Evolutionary conservation across 2,888 invertebrate species (phyloP), one percentile per base, ranked within the genome.

Genomic region (Phrixothrix hirtus): DNA sequence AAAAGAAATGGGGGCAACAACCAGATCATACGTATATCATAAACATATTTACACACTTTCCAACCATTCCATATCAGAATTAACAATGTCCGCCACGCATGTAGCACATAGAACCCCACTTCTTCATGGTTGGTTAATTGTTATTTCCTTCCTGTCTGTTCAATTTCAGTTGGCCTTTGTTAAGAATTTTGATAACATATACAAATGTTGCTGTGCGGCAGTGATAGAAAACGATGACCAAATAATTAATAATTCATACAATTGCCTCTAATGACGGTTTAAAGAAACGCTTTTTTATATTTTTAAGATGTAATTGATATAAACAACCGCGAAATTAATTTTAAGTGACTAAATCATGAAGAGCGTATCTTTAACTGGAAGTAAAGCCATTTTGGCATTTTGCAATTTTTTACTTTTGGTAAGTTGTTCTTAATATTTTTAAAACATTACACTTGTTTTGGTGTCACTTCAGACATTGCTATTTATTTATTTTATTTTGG

Each of bases 401-500:
- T 85, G 83, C 65, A 87, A 87, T 72, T 81, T 84, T 55, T 69
- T 86, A 60, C 81, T 86, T 71, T 77, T 83, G 73, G 84, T 83
- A 75, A 83, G 83, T 80, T 11, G n/a, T 10, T 34, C 4, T 17
- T 10, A 25, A 34, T 30, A 6, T 10, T 27, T 38, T 38, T 38
- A 2, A 11, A 11, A 31, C 10, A 21, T 21, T 21, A 21, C 7
- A 21, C n/a, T n/a, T n/a, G n/a, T n/a, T n/a, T n/a, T n/a, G n/a
- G n/a, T n/a, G n/a, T n/a, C n/a, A n/a, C n/a, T 34, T 34, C 11
- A 34, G 16, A 10, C 3, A 16, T 37, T 25, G 25, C 3, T 21
- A 37, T 2, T 4, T 21, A 5, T 21, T 21, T 3, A 5, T 21
- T 21, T 21, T 21, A 21, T 21, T 21, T 21, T 7, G 21, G 3